phyloP scores from a whole-genome alignment of 1,140 invertebrate genomes.

The Drosophila sproati region DNA sequence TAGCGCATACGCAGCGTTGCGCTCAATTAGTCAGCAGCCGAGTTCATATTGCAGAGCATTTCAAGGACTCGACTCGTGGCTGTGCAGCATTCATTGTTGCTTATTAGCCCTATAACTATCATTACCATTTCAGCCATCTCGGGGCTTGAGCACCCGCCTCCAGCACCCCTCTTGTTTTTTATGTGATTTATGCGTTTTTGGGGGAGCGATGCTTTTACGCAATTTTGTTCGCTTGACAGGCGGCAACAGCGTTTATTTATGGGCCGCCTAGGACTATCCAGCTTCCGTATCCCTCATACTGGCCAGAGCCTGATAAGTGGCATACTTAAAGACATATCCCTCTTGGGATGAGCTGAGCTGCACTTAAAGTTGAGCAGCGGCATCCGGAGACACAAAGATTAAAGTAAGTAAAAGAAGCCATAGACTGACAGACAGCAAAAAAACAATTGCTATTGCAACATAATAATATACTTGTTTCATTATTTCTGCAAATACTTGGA shows the following conservation, averaged over 20 bases:
- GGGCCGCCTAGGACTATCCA: constrained; percentile 34
- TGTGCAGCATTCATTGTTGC: not conserved
- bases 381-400: not conserved
- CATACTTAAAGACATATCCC: constrained; percentile 30
- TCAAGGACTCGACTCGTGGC: constrained; percentile 9
- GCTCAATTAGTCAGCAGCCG: constrained; percentile 21
- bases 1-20: constrained; percentile 26
- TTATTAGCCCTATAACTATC: constrained; percentile 38
- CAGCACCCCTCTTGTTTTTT: not conserved
- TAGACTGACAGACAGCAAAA: constrained; percentile 7
- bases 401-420: constrained; percentile 4
- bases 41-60: constrained; percentile 11
- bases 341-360: not conserved
- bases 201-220: constrained; percentile 38
- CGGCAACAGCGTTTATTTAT: constrained; percentile 51
- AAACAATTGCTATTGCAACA: constrained; percentile 14
- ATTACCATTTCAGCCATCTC: constrained; percentile 30
- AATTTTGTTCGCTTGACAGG: constrained; percentile 51
- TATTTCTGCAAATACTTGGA: not conserved
- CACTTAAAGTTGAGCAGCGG: constrained; percentile 20
- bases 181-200: constrained; percentile 52
- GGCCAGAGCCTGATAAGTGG: constrained; percentile 41
- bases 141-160: not conserved
- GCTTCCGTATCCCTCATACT: not conserved
- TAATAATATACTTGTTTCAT: not conserved